A percentile compares a stretch with the other conserved stretches of the same genome.
phyloP scores from a whole-genome alignment of 2,113 vertebrate species.

The Noctilio leporinus region DNA sequence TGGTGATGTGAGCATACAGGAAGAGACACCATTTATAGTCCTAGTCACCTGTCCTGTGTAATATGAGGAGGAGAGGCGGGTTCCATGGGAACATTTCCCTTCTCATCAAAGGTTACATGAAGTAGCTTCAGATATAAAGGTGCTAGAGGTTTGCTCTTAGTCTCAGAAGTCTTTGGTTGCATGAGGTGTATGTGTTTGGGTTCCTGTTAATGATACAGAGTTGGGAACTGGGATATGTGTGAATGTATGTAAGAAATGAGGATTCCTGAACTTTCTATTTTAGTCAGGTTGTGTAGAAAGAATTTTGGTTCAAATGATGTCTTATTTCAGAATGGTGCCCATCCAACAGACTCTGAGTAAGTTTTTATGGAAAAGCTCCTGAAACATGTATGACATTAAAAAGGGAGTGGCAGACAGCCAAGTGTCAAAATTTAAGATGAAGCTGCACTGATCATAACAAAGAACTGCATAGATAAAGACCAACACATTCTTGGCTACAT shows the following conservation, averaged over 20 bases:
- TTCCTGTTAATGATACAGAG: background rate
- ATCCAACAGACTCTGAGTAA: background rate
- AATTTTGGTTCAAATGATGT: background rate
- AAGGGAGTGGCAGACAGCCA: background rate
- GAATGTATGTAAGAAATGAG: background rate
- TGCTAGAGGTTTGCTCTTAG: background rate
- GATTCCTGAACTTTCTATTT: background rate
- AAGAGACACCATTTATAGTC: background rate
- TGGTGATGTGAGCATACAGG: background rate
- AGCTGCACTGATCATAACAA: background rate
- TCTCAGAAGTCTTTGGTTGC: background rate
- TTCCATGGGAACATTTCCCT: fast-evolving
- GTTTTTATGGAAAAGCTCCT: background rate
- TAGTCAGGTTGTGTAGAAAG: background rate
- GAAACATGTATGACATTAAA: background rate
- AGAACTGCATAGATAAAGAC: background rate
- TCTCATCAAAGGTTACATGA: background rate
- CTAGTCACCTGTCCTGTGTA: background rate
- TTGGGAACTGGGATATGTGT: background rate
- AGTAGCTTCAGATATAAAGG: background rate
- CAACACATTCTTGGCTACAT: background rate
- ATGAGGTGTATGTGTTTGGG: background rate
- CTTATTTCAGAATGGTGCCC: background rate
- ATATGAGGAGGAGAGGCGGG: background rate
- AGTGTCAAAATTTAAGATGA: background rate